These are phyloP conservation scores for Helostoma temminkii DNA, from an alignment of 2,797 vertebrate genomes.

Conservation along the genomic window DNA sequence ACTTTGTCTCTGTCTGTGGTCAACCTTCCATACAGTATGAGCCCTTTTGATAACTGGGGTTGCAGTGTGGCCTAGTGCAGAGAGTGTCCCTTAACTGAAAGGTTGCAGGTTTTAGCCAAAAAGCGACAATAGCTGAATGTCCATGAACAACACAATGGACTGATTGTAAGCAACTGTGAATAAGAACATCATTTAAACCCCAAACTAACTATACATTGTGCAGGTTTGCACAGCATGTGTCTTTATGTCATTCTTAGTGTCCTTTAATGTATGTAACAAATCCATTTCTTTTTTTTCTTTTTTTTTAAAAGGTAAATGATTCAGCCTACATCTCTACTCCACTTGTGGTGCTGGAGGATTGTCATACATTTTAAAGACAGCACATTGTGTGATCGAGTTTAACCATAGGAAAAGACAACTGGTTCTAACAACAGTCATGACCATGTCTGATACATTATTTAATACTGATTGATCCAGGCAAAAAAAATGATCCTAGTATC, in stretches of 20 bases:
- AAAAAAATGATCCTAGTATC: no score
- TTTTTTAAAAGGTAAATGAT: no score
- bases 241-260: slow-evolving; percentile 5
- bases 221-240: slow-evolving; percentile 8
- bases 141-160: slow-evolving; percentile 26
- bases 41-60: slow-evolving; percentile 20
- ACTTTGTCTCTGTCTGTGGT: neutral
- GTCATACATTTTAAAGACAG: no score
- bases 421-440: no score
- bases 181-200: slow-evolving; percentile 15
- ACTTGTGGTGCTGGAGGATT: no score
- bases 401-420: no score
- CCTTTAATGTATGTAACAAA: no score
- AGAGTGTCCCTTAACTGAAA: slow-evolving; percentile 10
- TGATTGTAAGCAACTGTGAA: slow-evolving; percentile 5
- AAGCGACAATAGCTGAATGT: slow-evolving; percentile 9
- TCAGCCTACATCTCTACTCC: no score
- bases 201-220: slow-evolving; percentile 15
- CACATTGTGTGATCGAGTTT: no score
- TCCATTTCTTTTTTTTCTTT: no score
- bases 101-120: slow-evolving; percentile 15
- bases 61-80: neutral
- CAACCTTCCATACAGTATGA: neutral
- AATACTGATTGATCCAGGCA: no score
- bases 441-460: no score